Evolutionary conservation across 2,797 vertebrate species (phyloP).

Genomic region (Semaprochilodus insignis): DNA sequence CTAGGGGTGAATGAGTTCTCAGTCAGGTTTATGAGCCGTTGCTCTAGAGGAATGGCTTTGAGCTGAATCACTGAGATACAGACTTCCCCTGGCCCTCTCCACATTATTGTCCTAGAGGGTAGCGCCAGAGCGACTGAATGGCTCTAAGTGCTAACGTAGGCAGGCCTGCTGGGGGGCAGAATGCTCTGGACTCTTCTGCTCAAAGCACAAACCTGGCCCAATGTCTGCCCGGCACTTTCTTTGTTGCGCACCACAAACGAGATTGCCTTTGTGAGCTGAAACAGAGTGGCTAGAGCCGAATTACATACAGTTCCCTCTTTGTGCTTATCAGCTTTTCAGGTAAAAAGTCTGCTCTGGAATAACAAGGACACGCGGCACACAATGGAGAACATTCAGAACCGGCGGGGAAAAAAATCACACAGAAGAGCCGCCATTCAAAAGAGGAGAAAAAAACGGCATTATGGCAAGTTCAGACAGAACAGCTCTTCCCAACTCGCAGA

Average conservation of each 20-base stretch:
- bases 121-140: slow-evolving; percentile 42
- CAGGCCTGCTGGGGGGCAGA: slow-evolving; percentile 19
- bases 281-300: slow-evolving; percentile 33
- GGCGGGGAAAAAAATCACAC: not conserved
- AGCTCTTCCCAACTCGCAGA: slow-evolving; percentile 21
- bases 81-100: not conserved
- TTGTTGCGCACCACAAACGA: slow-evolving; percentile 34
- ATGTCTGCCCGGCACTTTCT: slow-evolving; percentile 32
- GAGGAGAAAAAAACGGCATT: slow-evolving; percentile 7
- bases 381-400: slow-evolving; percentile 40
- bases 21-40: not conserved
- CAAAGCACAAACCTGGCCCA: slow-evolving; percentile 28
- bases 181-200: slow-evolving; percentile 36
- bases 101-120: not conserved
- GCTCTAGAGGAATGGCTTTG: not conserved
- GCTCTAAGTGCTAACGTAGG: slow-evolving; percentile 43
- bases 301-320: slow-evolving; percentile 23
- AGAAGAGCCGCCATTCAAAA: slow-evolving; percentile 23
- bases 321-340: slow-evolving; percentile 37
- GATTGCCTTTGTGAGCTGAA: slow-evolving; percentile 24
- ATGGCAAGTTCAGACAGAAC: slow-evolving; percentile 23
- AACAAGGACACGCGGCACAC: slow-evolving; percentile 26
- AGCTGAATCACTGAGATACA: not conserved
- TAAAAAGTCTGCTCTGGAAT: slow-evolving; percentile 41
- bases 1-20: not conserved